A percentile compares a stretch with the other conserved stretches of the same genome.
phyloP scores from a whole-genome alignment of 2,888 invertebrate species.

The Hesperia comma region DNA sequence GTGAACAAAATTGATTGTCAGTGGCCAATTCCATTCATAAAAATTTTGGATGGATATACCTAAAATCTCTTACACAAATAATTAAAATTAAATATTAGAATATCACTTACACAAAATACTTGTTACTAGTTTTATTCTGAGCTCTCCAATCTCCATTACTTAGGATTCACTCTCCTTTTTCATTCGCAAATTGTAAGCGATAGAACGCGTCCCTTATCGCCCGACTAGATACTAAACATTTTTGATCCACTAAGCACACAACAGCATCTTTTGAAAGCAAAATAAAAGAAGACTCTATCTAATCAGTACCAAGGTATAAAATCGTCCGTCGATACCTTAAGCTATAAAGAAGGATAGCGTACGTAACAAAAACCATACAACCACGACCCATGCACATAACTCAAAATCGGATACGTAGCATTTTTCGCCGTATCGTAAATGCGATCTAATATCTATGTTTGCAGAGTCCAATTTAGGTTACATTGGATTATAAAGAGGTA shows the following conservation, averaged over 20 bases:
- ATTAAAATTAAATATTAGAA: no score
- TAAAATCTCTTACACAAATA: no score
- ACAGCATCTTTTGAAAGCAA: background rate
- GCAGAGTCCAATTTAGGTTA: constrained; percentile 17
- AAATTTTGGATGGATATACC: no score
- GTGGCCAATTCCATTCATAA: no score
- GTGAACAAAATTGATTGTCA: no score
- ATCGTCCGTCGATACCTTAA: background rate
- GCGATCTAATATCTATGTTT: background rate
- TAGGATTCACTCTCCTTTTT: background rate
- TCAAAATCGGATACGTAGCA: constrained; percentile 29
- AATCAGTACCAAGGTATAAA: constrained; percentile 28
- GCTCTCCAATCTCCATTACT: no score
- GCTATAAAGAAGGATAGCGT: constrained; percentile 19
- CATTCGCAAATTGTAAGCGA: background rate
- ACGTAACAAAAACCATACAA: constrained; percentile 29
- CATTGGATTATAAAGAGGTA: constrained; percentile 28
- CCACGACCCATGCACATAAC: constrained; percentile 20
- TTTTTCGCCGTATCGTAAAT: constrained; percentile 2
- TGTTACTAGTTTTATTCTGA: no score
- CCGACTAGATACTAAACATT: constrained; percentile 20
- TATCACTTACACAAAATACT: no score
- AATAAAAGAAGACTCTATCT: constrained; percentile 16
- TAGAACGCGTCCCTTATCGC: background rate
- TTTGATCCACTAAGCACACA: constrained; percentile 20